phyloP scores from a whole-genome alignment of 2,797 vertebrate genomes.

The Sylvilagus floridanus region DNA sequence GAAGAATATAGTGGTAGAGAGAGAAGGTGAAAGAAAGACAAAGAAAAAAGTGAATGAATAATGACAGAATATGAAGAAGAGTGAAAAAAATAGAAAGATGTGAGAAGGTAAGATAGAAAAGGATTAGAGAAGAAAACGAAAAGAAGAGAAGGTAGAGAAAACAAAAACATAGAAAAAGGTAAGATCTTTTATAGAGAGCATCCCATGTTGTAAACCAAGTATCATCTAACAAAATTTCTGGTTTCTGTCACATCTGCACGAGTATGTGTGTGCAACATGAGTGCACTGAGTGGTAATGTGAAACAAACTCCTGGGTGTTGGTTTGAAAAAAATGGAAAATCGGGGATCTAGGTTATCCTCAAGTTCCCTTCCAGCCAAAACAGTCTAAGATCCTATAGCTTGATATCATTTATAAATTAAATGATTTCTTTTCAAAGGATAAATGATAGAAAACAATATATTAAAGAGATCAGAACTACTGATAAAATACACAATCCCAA shows the following conservation, averaged over 20 bases:
- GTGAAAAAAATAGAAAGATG: neutral
- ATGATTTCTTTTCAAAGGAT: constrained; percentile 12
- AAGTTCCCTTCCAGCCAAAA: neutral
- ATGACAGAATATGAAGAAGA: neutral
- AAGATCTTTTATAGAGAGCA: neutral
- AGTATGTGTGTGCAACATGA: neutral
- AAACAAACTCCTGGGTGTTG: neutral
- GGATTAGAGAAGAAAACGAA: neutral
- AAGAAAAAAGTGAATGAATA: neutral
- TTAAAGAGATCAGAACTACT: constrained; percentile 10
- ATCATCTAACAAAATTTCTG: neutral
- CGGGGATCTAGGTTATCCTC: neutral
- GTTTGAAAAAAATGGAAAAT: neutral
- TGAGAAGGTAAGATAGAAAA: neutral
- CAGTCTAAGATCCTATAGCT: neutral
- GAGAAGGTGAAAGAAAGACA: neutral
- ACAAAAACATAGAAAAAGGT: neutral
- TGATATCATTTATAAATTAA: constrained; percentile 41
- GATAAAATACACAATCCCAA: constrained; percentile 10
- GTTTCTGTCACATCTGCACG: neutral
- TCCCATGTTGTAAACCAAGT: neutral
- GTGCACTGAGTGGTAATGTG: neutral
- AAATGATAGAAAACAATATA: constrained; percentile 28
- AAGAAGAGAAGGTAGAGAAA: neutral
- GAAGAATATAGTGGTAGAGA: neutral